Evolutionary conservation across 2,888 invertebrate genomes (phyloP).

Genomic region (Ischnus inquisitorius): DNA sequence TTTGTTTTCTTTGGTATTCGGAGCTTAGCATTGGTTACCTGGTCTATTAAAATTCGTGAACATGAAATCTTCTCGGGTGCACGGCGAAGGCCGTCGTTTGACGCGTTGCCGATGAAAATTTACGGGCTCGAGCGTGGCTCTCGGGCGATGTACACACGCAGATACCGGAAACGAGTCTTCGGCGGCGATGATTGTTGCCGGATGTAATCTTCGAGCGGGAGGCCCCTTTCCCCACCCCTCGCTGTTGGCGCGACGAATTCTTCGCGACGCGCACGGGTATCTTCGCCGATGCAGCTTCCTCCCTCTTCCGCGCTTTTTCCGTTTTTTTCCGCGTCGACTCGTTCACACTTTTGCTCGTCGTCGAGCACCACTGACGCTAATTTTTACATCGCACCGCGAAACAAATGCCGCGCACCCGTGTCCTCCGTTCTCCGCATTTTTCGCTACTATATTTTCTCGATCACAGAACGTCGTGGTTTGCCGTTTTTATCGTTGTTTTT

Average conservation of each 20-base stretch:
- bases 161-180: conserved; percentile 53
- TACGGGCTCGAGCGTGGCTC: background rate
- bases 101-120: conserved; percentile 80
- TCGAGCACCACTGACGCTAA: conserved; percentile 17
- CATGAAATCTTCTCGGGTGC: conserved; percentile 87
- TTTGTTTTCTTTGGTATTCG: conserved; percentile 80
- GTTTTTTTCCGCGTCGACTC: background rate
- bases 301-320: background rate
- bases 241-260: conserved; percentile 5
- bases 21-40: conserved; percentile 88
- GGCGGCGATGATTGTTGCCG: conserved; percentile 27
- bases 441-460: background rate
- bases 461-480: background rate
- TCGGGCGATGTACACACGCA: background rate
- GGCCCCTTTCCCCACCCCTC: background rate
- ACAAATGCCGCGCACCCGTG: conserved; percentile 8
- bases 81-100: conserved; percentile 86
- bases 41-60: conserved; percentile 89
- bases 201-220: conserved; percentile 40
- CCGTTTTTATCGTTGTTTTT: conserved; percentile 1
- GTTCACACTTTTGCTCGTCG: background rate
- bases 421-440: conserved; percentile 5
- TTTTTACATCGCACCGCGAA: background rate
- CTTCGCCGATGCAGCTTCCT: conserved; percentile 9
- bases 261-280: conserved; percentile 24